Evolutionary conservation across 2,888 invertebrate species (phyloP), one percentile per base, ranked within the genome.

Genomic region (Apocheima hispidaria): DNA sequence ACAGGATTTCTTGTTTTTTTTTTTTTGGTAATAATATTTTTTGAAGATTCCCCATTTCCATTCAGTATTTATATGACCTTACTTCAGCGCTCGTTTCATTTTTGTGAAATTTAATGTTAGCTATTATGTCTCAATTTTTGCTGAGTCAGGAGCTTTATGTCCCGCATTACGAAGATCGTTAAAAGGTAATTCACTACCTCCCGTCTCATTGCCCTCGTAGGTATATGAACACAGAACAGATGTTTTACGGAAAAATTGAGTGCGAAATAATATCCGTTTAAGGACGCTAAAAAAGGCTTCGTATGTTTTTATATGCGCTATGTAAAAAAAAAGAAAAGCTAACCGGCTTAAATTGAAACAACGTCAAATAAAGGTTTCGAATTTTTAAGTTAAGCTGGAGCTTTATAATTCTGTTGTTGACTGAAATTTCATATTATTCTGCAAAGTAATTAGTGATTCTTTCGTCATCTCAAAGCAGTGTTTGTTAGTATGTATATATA

Each of bases 211-310:
- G 51, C 51, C 55, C 26, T 43, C 43, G 46, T 28, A 56, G 30
- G n/a, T 61, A 46, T 20, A 40, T 38, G 46, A 61, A 52, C 61
- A 61, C 52, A 52, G 46, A 61, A 52, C 61, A 61, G 56, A 52
- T 61, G 61, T 33, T 61, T 41, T 18, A 26, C 35, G 51, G 38
- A 55, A 61, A 55, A 61, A 61, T 56, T 56, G 41, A 61, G 41
- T 35, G 26, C 26, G 16, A 48, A 61, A 61, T 61, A 56, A 61
- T 61, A 56, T 38, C 44, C 51, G 41, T 60, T 55, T 40, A 60
- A 38, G 50, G 41, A 49, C 36, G 54, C 14, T 51, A 20, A 60
- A 60, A 59, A 55, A 60, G 20, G 26, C 10, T 30, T 54, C 44
- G 54, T 50, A 54, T 41, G 49, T 41, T 41, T 53, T 54, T 43